Evolutionary conservation across 92 coral and sea anemone genomes (phyloP), one percentile per base, ranked within the genome.

Genomic region (Heliopora coerulea): DNA sequence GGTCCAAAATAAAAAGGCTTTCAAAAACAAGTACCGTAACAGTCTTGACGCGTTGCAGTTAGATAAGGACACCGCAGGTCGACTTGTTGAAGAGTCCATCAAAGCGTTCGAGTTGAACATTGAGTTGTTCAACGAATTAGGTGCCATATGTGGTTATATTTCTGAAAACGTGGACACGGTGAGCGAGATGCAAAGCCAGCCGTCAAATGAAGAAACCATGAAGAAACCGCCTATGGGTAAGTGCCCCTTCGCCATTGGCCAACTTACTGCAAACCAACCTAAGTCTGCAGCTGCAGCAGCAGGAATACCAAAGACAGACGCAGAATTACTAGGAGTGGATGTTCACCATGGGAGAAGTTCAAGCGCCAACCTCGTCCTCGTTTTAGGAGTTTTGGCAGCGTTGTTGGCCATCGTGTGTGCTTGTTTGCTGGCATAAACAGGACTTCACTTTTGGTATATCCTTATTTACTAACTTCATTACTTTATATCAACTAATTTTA

Each of bases 11-110:
- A 85, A 90, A 17, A 84, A 79, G 78, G 83, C 85, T 84, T 92
- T 92, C 83, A 92, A 92, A 87, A 87, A 85, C 74, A 78, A 68
- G 80, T 92, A 92, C 81, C 85, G 97, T 25, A 86, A 89, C 33
- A 54, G 76, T 42, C 85, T 92, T 29, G 97, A 92, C 73, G 82
- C 69, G 75, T 81, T 92, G 62, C 70, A 66, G 79, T 70, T 92
- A 50, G 68, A 72, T 73, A 86, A 87, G 73, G 89, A 79, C 27
- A 75, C 78, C 33, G 87, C 96, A 17, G 97, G 90, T 64, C 89
- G 86, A 69, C 56, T 92, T 41, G 97, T 92, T n/a, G 83, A 87
- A 32, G 97, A 92, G 60, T 91, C 96, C 1, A 83, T 83, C 80
- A 70, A 80, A 21, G 88, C 88, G 0, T 92, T 89, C 79, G 75